Evolutionary conservation across 1,140 invertebrate species (phyloP), one percentile per base, ranked within the genome.

Genomic region (Zaprionus gabonicus): DNA sequence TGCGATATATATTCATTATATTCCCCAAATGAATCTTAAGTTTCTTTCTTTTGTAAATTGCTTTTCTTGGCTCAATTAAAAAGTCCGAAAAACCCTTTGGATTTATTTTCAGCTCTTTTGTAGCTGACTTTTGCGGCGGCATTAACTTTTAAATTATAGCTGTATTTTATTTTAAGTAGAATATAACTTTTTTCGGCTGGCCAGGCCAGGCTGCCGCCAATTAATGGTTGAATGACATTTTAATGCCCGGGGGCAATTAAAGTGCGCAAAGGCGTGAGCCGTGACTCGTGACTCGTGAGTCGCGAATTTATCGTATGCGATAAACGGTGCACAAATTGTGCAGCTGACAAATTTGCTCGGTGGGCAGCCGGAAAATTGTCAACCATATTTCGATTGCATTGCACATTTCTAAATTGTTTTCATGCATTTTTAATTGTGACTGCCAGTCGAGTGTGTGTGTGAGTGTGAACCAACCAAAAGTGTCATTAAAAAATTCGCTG

Each of bases 201-300:
- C 38, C 53, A 49, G 36, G 46, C 71, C 36, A 10, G 31, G 31
- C 51, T 28, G 34, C 49, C 20, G 66, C 82, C 76, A 88, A 88
- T 87, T 87, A 87, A 90, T 76, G 64, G 84, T 88, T 90, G 84
- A 88, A 88, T 88, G 84, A 88, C 84, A 90, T 84, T 90, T 88
- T 84, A 88, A 88, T 90, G 85, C 60, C 70, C 36, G 13, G 62
- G 23, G 27, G 36, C 84, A 88, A 88, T 88, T 88, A 84, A 90
- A 80, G 66, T 72, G 41, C 62, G 49, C 62, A 34, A 60, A 75
- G 63, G 64, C 68, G 41, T 46, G 41, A 46, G 41, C 7, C 41
- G n/a, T 17, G 41, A 44, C 15, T 44, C 15, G 41, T 44, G 41
- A 6, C 13, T n/a, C 41, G 41, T 23, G 46, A 49, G 46, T 23